phyloP scores from a whole-genome alignment of 2,888 invertebrate species.

The Xylophagus ater region DNA sequence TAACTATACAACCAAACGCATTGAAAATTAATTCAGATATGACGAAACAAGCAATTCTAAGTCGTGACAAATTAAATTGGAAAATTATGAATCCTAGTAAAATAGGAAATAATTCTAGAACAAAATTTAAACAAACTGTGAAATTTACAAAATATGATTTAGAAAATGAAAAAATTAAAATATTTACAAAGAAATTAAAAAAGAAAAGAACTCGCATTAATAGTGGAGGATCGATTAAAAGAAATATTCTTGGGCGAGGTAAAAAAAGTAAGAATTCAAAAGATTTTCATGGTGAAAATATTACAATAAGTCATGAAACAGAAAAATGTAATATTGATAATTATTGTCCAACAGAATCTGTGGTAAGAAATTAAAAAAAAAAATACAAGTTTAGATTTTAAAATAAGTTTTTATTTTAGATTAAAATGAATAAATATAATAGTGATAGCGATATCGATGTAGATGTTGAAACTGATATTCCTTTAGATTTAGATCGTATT shows the following conservation, averaged over 20 bases:
- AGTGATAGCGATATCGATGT: constrained; percentile 48
- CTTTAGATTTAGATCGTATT: neutral
- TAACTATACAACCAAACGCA: constrained; percentile 14
- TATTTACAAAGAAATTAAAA: constrained; percentile 1
- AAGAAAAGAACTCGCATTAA: neutral
- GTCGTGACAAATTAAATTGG: neutral
- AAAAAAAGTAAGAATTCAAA: constrained; percentile 4
- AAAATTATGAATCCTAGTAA: constrained; percentile 1
- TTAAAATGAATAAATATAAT: constrained; percentile 31
- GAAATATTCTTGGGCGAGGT: constrained; percentile 9
- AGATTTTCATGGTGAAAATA: constrained; percentile 17
- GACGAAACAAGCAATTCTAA: neutral
- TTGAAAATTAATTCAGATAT: constrained; percentile 10
- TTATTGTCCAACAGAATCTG: neutral
- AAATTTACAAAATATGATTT: constrained; percentile 8
- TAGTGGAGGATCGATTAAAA: neutral
- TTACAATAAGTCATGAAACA: constrained; percentile 19
- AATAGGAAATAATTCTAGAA: neutral
- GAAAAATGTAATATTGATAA: constrained; percentile 6
- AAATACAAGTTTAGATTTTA: neutral
- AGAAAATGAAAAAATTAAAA: constrained; percentile 7
- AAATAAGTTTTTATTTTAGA: constrained; percentile 10
- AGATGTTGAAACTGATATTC: constrained; percentile 45
- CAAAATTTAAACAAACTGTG: constrained; percentile 14
- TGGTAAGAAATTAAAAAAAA: neutral